Evolutionary conservation across 2,888 invertebrate species (phyloP).

Genomic region (Marronus borbonicus): DNA sequence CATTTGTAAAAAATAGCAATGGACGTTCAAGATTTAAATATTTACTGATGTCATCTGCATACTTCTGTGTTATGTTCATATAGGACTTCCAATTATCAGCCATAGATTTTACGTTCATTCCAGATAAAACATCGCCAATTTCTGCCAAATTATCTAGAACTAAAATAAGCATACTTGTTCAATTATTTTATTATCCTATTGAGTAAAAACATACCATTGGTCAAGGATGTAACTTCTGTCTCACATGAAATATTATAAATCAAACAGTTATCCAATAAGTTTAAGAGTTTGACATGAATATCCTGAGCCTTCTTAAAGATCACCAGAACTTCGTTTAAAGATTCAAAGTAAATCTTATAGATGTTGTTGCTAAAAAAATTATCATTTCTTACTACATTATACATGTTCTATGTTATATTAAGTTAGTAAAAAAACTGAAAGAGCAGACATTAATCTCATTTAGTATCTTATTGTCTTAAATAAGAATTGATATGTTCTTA

Average conservation of each 20-base stretch:
- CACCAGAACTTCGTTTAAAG: constrained; percentile 57
- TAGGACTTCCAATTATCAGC: constrained; percentile 75
- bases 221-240: constrained; percentile 54
- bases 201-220: constrained; percentile 55
- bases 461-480: no score
- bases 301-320: constrained; percentile 60
- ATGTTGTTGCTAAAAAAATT: constrained; percentile 58
- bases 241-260: constrained; percentile 50
- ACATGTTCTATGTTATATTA: no score
- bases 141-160: constrained; percentile 71
- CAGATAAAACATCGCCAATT: constrained; percentile 71
- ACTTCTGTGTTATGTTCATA: constrained; percentile 71
- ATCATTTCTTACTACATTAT: no score
- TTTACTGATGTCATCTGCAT: constrained; percentile 67
- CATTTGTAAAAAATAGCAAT: constrained; percentile 53
- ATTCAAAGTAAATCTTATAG: constrained; percentile 58
- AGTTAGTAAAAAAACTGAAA: no score
- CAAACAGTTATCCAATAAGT: constrained; percentile 55
- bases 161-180: constrained; percentile 57
- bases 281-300: constrained; percentile 57
- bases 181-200: constrained; percentile 16
- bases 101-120: constrained; percentile 73
- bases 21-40: constrained; percentile 62
- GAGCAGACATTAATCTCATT: no score
- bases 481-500: no score